Percentiles rank a stretch among this genome's conserved stretches.
phyloP scores from a whole-genome alignment of 2,888 invertebrate species.

The Altica lythri region DNA sequence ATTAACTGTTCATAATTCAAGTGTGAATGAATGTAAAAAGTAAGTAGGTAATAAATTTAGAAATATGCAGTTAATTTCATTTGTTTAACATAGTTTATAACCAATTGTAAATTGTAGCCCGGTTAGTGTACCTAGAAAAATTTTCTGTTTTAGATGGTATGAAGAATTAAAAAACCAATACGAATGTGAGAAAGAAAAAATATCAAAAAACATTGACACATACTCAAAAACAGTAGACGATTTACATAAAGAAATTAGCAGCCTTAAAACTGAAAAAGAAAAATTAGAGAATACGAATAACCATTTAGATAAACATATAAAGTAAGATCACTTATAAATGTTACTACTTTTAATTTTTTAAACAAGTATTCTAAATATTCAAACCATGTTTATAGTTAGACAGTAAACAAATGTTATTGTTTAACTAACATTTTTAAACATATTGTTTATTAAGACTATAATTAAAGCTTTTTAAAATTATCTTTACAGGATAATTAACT shows the following conservation, averaged over 20 bases:
- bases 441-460: too few relatives aligned
- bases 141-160: slow-evolving; percentile 60
- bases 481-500: too few relatives aligned
- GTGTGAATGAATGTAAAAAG: slow-evolving; percentile 76
- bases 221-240: slow-evolving; percentile 58
- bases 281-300: slow-evolving; percentile 61
- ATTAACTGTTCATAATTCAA: slow-evolving; percentile 66
- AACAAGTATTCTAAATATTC: too few relatives aligned
- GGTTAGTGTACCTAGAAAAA: too few relatives aligned
- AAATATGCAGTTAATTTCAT: too few relatives aligned
- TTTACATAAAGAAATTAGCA: slow-evolving; percentile 59
- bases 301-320: slow-evolving; percentile 60
- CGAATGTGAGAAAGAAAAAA: slow-evolving; percentile 68
- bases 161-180: slow-evolving; percentile 78
- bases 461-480: too few relatives aligned
- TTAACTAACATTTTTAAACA: too few relatives aligned
- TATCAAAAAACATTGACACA: slow-evolving; percentile 61
- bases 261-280: slow-evolving; percentile 57
- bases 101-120: too few relatives aligned
- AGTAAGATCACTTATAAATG: slow-evolving; percentile 45
- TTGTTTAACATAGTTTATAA: too few relatives aligned
- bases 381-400: too few relatives aligned
- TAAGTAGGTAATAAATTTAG: too few relatives aligned
- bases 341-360: not conserved
- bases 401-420: too few relatives aligned